phyloP scores from a whole-genome alignment of 2,797 vertebrate genomes.

The Sebastiscus albofasciatus region DNA sequence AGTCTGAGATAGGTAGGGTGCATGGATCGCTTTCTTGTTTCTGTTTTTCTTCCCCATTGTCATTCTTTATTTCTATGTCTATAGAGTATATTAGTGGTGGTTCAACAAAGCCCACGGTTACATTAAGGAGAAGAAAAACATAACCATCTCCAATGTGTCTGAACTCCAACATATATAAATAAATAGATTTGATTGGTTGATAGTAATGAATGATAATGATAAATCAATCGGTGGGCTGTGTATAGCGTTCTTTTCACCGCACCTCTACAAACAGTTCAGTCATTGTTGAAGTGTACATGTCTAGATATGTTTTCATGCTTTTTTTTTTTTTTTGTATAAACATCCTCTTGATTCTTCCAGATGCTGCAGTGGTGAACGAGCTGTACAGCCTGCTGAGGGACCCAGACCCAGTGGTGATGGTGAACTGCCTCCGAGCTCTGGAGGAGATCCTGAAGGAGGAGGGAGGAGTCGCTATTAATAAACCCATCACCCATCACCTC shows the following conservation, averaged over 20 bases:
- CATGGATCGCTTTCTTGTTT: not conserved
- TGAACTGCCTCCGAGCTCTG: slow-evolving; percentile 94
- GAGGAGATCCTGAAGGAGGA: slow-evolving; percentile 94
- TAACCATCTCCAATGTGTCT: no score
- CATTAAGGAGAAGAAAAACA: no score
- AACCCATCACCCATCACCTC: slow-evolving; percentile 96
- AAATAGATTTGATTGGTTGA: no score
- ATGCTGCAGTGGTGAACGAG: slow-evolving; percentile 91
- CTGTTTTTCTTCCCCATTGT: not conserved
- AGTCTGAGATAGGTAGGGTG: slow-evolving; percentile 65
- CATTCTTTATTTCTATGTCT: not conserved
- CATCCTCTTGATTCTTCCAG: slow-evolving; percentile 63
- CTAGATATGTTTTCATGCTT: not conserved
- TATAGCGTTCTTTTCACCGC: not conserved
- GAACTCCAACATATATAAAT: no score
- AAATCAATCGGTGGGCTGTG: not conserved
- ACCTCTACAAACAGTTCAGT: not conserved
- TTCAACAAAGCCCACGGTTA: no score
- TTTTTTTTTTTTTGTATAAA: no score
- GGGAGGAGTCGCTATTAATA: slow-evolving; percentile 96
- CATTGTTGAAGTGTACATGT: no score
- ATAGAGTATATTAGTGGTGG: no score
- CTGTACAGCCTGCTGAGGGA: slow-evolving; percentile 94
- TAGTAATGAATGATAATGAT: not conserved
- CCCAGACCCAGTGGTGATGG: slow-evolving; percentile 93